A percentile compares a stretch with the other conserved stretches of the same genome.
Evolutionary conservation across 1,140 invertebrate genomes (phyloP).

Genomic region (Planococcus citri): DNA sequence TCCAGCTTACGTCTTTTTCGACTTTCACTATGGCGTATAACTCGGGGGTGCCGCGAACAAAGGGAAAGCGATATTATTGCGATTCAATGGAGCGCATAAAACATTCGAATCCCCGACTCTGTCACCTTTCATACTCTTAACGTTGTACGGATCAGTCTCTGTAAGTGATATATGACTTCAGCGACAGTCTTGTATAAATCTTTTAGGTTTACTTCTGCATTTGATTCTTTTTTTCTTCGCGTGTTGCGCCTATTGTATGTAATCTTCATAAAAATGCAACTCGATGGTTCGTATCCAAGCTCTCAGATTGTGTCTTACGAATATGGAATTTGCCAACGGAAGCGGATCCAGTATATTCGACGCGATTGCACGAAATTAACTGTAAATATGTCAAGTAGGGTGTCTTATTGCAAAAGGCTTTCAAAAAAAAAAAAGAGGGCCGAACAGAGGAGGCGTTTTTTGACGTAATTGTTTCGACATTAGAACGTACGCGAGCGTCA

Average conservation of each 20-base stretch:
- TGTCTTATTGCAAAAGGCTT: too few species aligned
- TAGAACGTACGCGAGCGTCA: too few species aligned
- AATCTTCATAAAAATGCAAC: neutral
- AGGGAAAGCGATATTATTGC: neutral
- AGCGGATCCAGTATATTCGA: too few species aligned
- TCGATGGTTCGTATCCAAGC: too few species aligned
- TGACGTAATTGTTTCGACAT: too few species aligned
- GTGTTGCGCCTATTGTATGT: neutral
- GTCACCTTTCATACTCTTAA: constrained; percentile 2
- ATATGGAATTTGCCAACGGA: too few species aligned
- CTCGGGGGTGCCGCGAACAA: neutral
- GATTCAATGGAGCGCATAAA: constrained; percentile 2
- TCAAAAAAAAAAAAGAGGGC: too few species aligned
- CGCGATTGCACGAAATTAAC: too few species aligned
- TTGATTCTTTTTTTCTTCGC: neutral
- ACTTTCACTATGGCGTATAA: neutral
- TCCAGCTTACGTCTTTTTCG: neutral
- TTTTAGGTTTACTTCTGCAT: neutral
- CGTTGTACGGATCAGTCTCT: constrained; percentile 1
- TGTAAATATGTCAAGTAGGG: too few species aligned
- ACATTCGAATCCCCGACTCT: constrained; percentile 5
- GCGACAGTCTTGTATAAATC: neutral
- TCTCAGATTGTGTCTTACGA: too few species aligned
- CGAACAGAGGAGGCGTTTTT: too few species aligned
- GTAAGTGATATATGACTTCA: neutral